Conservation (phyloP, 1,140 invertebrate species). For the Drosophila persimilis region DNA sequence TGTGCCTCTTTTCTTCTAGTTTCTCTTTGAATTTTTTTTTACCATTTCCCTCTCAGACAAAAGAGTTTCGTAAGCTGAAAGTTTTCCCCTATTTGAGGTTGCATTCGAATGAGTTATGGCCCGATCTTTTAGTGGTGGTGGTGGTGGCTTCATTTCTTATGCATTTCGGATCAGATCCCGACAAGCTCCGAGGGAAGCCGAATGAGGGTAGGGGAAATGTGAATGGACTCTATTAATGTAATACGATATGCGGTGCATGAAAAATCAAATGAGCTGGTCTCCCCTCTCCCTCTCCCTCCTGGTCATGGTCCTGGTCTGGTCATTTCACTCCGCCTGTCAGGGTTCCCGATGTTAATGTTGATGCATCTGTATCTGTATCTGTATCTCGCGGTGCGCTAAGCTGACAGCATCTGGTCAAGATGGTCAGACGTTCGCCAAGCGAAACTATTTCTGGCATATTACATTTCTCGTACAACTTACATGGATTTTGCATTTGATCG, state of each 20-base stretch:
- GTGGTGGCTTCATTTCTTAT: conserved; percentile 48
- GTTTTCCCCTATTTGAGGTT: conserved; percentile 32
- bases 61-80: conserved; percentile 48
- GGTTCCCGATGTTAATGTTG: conserved; percentile 31
- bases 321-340: conserved; percentile 41
- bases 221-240: conserved; percentile 72
- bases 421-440: conserved; percentile 28
- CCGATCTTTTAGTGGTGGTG: conserved; percentile 19
- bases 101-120: conserved; percentile 60
- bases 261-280: conserved; percentile 60
- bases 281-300: too few relatives aligned
- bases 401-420: conserved; percentile 63
- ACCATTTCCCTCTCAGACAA: conserved; percentile 48
- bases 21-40: conserved; percentile 38
- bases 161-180: conserved; percentile 24
- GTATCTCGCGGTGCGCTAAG: conserved; percentile 18
- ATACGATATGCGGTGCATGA: conserved; percentile 61
- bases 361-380: conserved; percentile 54
- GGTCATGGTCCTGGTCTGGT: conserved; percentile 2
- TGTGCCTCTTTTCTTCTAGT: conserved; percentile 22
- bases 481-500: not conserved
- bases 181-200: conserved; percentile 8
- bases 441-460: conserved; percentile 69
- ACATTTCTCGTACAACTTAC: conserved; percentile 45
- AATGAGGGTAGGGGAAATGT: conserved; percentile 12